Base-by-base conservation (phyloP, 2,113 vertebrate species). In the Brachionichthys hirsutus region DNA sequence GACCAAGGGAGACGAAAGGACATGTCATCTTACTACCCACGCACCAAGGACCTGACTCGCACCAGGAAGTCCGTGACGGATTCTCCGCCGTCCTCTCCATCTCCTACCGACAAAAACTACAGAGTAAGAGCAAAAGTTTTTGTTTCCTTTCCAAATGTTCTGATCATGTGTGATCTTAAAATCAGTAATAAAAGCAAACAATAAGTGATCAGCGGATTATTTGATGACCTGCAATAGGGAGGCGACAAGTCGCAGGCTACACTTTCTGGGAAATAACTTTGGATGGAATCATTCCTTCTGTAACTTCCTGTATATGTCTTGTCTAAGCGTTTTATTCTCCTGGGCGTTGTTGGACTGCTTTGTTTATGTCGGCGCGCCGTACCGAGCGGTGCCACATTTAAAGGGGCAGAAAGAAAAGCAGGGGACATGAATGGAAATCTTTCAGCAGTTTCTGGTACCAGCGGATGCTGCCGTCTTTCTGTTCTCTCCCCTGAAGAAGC, bases 41-140 rank as follows among this genome's bases (percentile, higher is more conserved):
- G 95, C 78, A 94, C 90, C 88, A 99, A 98, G 87, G 96, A 98
- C 9, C 93, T 94, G 45, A 90, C 93, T 34, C 93, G 94, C 75
- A 92, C 89, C 90, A 94, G 94, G 89, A 98, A 93, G 85, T 92
- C 95, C 48, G 82, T 95, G 86, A 92, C 94, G 63, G 96, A 97
- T 49, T 97, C 94, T 18, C 94, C 96, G 43, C 95, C 96, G 0
- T 93, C 94, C 42, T 95, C 94, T 78, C 94, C 95, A 59, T 95
- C 96, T 80, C 93, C 91, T 47, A 94, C 92, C 42, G 93, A 94
- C 89, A 98, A 95, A 94, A 94, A 92, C 0, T 92, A 94, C 89
- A 93, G 93, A 94, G 96, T 98, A 98, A 98, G 95, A 84, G n/a
- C n/a, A n/a, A n/a, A n/a, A n/a, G n/a, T n/a, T n/a, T n/a, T n/a